Evolutionary conservation across 2,113 vertebrate species (phyloP), one percentile per base, ranked within the genome.

Genomic region (Boleophthalmus pectinirostris): DNA sequence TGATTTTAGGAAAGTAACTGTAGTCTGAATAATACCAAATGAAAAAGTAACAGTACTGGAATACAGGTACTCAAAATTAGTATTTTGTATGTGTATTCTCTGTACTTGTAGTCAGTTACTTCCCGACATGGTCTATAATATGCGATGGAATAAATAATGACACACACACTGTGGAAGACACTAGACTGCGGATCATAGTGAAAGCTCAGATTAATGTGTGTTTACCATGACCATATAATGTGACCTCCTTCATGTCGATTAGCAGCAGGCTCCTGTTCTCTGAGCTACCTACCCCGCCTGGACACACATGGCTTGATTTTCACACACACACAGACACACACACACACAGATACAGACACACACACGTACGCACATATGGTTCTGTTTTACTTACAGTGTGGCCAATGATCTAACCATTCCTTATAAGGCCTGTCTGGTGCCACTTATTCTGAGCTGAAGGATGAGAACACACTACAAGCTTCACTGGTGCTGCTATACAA

Each of bases 391-490:
- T 76, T 76, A 90, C 85, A 80, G 88, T 88, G 91, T 88, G 83
- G 90, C 84, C 87, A 86, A 82, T 92, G 91, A 92, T 92, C 91
- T 89, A 91, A 91, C 91, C 89, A 57, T 74, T 93, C 92, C 93
- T 91, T 94, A 93, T 93, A 94, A 90, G 93, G 93, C 75, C 83
- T 75, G 93, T 92, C 91, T 94, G 92, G 89, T 93, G 93, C 91
- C 90, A 92, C 91, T 92, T 91, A 90, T 87, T 89, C 87, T 91
- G 86, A 84, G 84, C 79, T 35, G 58, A 73, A 84, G 82, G 79
- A 90, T 82, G 75, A 85, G 88, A 89, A 81, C 70, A 66, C 70
- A 65, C 66, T 74, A 53, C 45, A 78, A 6, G 21, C 68, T 73
- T 80, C 66, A 74, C n/a, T 83, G 71, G 75, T 72, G 65, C 10